phyloP scores from a whole-genome alignment of 2,113 vertebrate species.

The Psittacula cyanocephala region DNA sequence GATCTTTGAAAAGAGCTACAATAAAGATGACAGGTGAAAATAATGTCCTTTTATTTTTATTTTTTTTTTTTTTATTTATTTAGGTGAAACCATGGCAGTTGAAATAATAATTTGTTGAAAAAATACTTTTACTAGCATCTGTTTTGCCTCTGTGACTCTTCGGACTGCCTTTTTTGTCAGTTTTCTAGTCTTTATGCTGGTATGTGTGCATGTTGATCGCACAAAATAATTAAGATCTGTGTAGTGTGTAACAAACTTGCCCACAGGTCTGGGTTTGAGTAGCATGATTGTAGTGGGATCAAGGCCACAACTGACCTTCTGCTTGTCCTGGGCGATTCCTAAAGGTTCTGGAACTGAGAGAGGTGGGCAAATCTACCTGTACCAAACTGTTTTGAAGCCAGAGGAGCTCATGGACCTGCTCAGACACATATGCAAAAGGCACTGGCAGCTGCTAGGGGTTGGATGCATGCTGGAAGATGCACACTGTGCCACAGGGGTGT shows the following conservation, averaged over 20 bases:
- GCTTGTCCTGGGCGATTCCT: not conserved
- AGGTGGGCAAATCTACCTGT: fast-evolving
- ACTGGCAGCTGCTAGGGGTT: not conserved
- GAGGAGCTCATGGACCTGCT: not conserved
- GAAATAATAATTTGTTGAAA: no score
- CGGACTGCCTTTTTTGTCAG: not conserved
- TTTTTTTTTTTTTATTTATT: not conserved
- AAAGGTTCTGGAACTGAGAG: not conserved
- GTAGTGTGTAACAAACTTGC: not conserved
- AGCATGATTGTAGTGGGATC: not conserved
- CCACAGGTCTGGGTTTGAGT: not conserved
- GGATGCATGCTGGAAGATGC: not conserved
- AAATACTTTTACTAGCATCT: not conserved
- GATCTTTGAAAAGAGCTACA: not conserved
- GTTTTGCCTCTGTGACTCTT: not conserved
- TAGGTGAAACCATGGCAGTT: not conserved
- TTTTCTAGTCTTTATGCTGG: not conserved
- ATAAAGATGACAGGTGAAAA: not conserved
- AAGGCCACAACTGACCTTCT: not conserved
- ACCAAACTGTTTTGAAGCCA: not conserved
- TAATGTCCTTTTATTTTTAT: not conserved
- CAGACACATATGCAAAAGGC: no score
- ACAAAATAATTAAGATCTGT: not conserved
- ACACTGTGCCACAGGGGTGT: fast-evolving
- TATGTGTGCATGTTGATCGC: not conserved